These are phyloP conservation scores for Neotoxoptera formosana DNA, from an alignment of 1,140 invertebrate species.

Conservation along the genomic window DNA sequence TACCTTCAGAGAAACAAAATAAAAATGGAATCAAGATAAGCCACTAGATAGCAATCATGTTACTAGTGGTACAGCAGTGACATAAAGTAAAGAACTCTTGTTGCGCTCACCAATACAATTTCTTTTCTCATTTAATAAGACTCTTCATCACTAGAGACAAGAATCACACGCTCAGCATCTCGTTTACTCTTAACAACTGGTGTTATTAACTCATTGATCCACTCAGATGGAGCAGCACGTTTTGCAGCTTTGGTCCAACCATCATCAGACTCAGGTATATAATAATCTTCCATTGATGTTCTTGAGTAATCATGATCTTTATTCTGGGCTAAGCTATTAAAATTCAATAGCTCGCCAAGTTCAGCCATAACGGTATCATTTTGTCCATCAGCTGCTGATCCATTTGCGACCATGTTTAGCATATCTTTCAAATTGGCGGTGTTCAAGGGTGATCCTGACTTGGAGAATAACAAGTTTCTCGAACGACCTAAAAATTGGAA, in stretches of 20 bases:
- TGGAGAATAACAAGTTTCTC: constrained; percentile 65
- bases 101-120: constrained; percentile 49
- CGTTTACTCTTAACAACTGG: constrained; percentile 27
- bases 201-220: constrained; percentile 40
- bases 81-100: constrained; percentile 49
- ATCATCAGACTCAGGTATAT: constrained; percentile 42
- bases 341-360: constrained; percentile 65
- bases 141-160: constrained; percentile 41
- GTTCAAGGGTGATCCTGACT: constrained; percentile 58
- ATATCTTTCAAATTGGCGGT: constrained; percentile 53
- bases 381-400: constrained; percentile 56
- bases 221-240: constrained; percentile 51
- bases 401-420: constrained; percentile 57
- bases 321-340: constrained; percentile 63
- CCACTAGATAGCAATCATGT: constrained; percentile 4
- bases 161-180: constrained; percentile 35
- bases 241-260: constrained; percentile 30
- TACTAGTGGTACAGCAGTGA: constrained; percentile 26
- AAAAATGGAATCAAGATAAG: constrained; percentile 39
- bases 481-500: constrained; percentile 64
- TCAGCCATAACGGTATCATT: constrained; percentile 63
- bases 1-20: constrained; percentile 42
- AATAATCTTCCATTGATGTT: constrained; percentile 48
- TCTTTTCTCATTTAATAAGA: constrained; percentile 50
- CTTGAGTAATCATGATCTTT: constrained; percentile 67